These are phyloP conservation scores for Nymphalis urticae DNA, from an alignment of 2,888 invertebrate species.

Conservation along the genomic window DNA sequence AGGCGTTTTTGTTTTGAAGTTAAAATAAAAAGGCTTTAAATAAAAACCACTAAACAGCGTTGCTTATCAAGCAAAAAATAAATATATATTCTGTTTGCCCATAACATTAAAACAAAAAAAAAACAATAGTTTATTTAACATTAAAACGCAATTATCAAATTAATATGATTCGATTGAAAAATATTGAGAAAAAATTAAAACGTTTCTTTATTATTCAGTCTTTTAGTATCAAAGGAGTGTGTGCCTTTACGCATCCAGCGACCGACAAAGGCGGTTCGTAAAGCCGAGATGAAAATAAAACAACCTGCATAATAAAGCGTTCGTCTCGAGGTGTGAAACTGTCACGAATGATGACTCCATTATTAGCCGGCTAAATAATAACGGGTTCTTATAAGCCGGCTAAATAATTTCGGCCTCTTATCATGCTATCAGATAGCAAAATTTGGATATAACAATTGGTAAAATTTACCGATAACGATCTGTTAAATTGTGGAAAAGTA, in stretches of 20 bases:
- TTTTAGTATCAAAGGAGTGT: constrained; percentile 10
- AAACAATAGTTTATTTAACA: no score
- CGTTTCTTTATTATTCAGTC: no score
- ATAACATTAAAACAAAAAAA: no score
- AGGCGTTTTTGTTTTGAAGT: no score
- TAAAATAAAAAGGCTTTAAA: no score
- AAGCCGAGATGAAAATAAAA: constrained; percentile 63
- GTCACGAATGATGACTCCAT: constrained; percentile 80
- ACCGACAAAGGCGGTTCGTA: constrained; percentile 66
- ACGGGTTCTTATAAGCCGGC: constrained; percentile 41
- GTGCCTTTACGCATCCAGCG: constrained; percentile 45
- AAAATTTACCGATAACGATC: background rate
- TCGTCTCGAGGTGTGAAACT: constrained; percentile 77
- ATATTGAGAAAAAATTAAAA: no score
- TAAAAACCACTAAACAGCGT: no score
- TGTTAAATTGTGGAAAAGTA: background rate
- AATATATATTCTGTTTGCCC: no score
- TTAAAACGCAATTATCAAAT: no score
- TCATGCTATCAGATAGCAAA: background rate
- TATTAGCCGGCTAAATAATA: constrained; percentile 77
- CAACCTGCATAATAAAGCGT: constrained; percentile 66
- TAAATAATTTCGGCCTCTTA: constrained; percentile 6
- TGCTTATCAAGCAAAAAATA: no score
- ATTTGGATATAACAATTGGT: background rate
- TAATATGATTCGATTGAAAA: no score